These are phyloP conservation scores for Tenthredo scrophulariae DNA, from an alignment of 2,888 invertebrate species.

Conservation along the genomic window DNA sequence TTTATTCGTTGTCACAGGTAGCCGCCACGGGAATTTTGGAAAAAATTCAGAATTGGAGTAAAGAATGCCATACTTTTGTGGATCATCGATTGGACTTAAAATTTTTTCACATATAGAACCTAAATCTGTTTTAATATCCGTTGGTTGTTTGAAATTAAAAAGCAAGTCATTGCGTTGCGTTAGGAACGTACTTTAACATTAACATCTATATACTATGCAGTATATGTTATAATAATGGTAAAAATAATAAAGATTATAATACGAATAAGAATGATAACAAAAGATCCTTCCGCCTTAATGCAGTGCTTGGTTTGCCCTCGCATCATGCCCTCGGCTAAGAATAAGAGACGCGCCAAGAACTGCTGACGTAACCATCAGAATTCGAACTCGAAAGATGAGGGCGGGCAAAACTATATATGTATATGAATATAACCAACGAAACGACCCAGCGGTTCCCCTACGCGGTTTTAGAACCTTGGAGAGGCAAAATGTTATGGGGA, in stretches of 20 bases:
- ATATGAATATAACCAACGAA: not conserved
- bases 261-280: slow-evolving; percentile 1
- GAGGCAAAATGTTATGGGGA: slow-evolving; percentile 36
- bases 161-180: not conserved
- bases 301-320: not conserved
- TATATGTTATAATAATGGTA: not conserved
- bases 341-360: slow-evolving; percentile 30
- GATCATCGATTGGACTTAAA: too few species aligned
- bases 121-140: not conserved
- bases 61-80: too few species aligned
- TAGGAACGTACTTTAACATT: not conserved
- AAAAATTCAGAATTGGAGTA: not conserved
- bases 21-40: not conserved
- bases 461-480: slow-evolving; percentile 26
- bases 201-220: too few species aligned
- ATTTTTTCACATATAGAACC: too few species aligned
- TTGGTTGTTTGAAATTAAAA: not conserved
- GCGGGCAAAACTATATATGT: slow-evolving; percentile 23
- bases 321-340: slow-evolving; percentile 7
- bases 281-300: slow-evolving; percentile 10
- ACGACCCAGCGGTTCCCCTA: slow-evolving; percentile 1
- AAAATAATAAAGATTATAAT: not conserved
- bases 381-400: slow-evolving; percentile 51
- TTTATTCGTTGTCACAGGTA: not conserved
- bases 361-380: slow-evolving; percentile 52